Percentiles rank a stretch among this genome's conserved stretches.
These are phyloP conservation scores for Nycticebus coucang DNA, from an alignment of 2,113 vertebrate species.

Conservation along the genomic window DNA sequence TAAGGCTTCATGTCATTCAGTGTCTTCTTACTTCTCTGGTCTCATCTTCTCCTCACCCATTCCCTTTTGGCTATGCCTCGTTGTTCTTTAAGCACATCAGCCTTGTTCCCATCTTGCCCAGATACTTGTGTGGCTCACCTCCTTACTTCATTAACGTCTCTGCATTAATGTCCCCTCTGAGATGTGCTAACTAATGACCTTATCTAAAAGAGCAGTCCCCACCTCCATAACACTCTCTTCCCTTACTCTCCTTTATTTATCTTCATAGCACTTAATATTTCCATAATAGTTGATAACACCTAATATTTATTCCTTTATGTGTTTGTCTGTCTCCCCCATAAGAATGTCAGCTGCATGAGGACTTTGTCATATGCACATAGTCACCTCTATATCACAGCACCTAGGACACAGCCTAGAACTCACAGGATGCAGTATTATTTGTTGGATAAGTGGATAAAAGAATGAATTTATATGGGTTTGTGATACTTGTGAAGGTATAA, in stretches of 20 bases:
- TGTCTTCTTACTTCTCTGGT: not conserved
- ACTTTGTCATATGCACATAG: not conserved
- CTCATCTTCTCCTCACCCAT: not conserved
- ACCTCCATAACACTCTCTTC: not conserved
- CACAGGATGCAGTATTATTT: not conserved
- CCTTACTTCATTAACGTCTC: not conserved
- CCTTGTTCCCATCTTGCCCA: not conserved
- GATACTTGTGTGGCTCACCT: not conserved
- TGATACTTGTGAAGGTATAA: conserved; percentile 18
- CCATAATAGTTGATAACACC: not conserved
- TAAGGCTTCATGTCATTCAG: not conserved
- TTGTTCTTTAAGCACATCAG: not conserved
- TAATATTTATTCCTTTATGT: not conserved
- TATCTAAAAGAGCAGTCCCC: not conserved
- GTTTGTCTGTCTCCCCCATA: not conserved
- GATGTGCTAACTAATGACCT: not conserved
- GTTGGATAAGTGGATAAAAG: not conserved
- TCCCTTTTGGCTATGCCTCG: not conserved
- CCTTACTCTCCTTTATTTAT: not conserved
- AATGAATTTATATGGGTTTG: not conserved
- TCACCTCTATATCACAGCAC: not conserved
- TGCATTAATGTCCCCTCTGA: not conserved
- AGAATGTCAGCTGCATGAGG: not conserved
- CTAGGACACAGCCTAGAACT: not conserved
- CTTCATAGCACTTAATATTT: not conserved